Conservation (phyloP, 64 coral and sea anemone species). For the Anthopleura sola region DNA sequence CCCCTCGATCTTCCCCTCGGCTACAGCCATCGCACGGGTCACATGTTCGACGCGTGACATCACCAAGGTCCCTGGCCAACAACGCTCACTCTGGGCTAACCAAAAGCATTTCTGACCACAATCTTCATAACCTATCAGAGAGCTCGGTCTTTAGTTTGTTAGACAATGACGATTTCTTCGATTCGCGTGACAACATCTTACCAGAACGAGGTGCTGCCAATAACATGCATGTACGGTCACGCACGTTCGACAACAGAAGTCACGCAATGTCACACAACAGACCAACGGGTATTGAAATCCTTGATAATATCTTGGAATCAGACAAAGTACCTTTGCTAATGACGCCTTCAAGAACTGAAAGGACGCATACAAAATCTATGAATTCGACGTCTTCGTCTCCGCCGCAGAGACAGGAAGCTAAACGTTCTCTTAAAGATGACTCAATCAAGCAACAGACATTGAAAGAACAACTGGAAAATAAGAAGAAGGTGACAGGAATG, state of each 20-base stretch:
- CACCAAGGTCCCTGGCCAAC: conserved; percentile 45
- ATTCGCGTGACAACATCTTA: neutral
- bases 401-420: conserved; percentile 17
- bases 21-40: conserved; percentile 11
- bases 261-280: neutral
- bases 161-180: conserved; percentile 32
- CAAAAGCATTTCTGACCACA: conserved; percentile 79
- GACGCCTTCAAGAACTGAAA: neutral
- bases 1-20: conserved; percentile 9
- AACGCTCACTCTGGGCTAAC: conserved; percentile 39
- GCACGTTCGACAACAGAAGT: conserved; percentile 1
- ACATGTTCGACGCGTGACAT: conserved; percentile 84
- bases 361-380: neutral
- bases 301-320: conserved; percentile 10
- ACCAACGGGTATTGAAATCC: neutral
- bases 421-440: neutral
- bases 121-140: conserved; percentile 40
- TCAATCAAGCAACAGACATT: conserved; percentile 34
- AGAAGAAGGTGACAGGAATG: conserved; percentile 58
- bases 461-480: conserved; percentile 70
- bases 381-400: conserved; percentile 10
- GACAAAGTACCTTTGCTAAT: neutral
- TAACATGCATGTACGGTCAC: neutral
- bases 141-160: conserved; percentile 25
- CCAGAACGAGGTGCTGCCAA: neutral